Percentiles rank a stretch among this genome's conserved stretches.
Conservation (phyloP, 2,797 vertebrate genomes). For the Siniperca obscura region DNA sequence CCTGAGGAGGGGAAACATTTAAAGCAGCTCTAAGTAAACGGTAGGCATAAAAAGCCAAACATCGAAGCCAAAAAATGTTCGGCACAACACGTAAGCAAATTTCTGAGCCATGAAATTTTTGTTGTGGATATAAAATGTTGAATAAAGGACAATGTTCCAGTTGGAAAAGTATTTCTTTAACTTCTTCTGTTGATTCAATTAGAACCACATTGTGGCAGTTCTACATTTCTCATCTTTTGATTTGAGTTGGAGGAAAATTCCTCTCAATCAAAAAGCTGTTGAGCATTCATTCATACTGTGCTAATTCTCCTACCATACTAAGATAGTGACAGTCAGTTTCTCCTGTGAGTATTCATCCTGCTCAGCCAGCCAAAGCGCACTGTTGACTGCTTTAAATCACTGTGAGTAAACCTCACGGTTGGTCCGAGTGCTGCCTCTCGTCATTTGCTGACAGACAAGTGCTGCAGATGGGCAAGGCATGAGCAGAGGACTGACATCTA, state of each 20-base stretch:
- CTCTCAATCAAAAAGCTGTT: constrained; percentile 60
- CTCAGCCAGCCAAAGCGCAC: constrained; percentile 24
- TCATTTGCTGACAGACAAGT: constrained; percentile 57
- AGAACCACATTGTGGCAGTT: constrained; percentile 66
- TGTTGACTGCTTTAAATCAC: constrained; percentile 50
- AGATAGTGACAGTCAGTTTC: constrained; percentile 30
- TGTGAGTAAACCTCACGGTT: constrained; percentile 29
- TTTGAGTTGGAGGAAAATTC: constrained; percentile 67
- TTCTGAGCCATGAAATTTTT: constrained; percentile 62
- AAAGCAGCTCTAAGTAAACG: constrained; percentile 51
- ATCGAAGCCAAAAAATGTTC: constrained; percentile 17
- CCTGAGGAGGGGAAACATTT: constrained; percentile 43
- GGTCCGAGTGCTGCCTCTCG: constrained; percentile 35
- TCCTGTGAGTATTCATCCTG: constrained; percentile 37
- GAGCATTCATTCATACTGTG: constrained; percentile 21
- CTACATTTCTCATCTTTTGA: constrained; percentile 62
- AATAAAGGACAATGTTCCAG: constrained; percentile 69
- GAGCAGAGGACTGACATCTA: constrained; percentile 45
- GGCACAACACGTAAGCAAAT: constrained; percentile 46
- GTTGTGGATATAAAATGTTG: constrained; percentile 62
- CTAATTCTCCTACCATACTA: constrained; percentile 22
- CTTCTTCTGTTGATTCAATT: constrained; percentile 70
- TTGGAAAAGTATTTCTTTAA: constrained; percentile 64
- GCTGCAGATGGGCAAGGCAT: constrained; percentile 56
- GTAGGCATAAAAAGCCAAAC: constrained; percentile 45